phyloP scores from a whole-genome alignment of 2,797 vertebrate species.

The Dallia pectoralis region DNA sequence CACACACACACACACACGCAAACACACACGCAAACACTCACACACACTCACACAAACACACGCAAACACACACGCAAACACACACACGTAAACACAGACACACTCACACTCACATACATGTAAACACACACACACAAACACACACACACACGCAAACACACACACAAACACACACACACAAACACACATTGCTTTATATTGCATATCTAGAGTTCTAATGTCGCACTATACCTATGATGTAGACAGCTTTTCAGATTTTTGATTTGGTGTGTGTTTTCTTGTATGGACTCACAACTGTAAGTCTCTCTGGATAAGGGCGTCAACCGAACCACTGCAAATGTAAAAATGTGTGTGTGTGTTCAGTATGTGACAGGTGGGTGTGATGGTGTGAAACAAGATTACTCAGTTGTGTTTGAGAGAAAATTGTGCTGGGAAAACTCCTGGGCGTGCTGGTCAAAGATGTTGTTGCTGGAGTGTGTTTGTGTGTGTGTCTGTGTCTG shows the following conservation, averaged over 20 bases:
- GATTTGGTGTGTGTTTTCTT: too few species aligned
- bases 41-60: not conserved
- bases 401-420: slow-evolving; percentile 66
- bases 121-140: too few species aligned
- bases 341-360: slow-evolving; percentile 26
- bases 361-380: slow-evolving; percentile 49
- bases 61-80: not conserved
- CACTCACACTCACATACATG: not conserved
- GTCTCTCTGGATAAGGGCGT: not conserved
- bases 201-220: not conserved
- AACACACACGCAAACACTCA: too few species aligned
- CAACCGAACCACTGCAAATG: not conserved
- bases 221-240: not conserved
- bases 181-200: too few species aligned
- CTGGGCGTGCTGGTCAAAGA: slow-evolving; percentile 55
- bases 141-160: not conserved
- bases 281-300: too few species aligned
- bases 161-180: not conserved
- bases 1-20: not conserved
- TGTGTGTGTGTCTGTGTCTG: slow-evolving; percentile 28
- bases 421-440: slow-evolving; percentile 65
- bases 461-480: slow-evolving; percentile 44
- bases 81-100: not conserved
- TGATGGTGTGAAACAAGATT: slow-evolving; percentile 52
- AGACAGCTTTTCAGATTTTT: not conserved